Evolutionary conservation across 2,797 vertebrate genomes (phyloP), one percentile per base, ranked within the genome.

Genomic region (Myotis pilosus): DNA sequence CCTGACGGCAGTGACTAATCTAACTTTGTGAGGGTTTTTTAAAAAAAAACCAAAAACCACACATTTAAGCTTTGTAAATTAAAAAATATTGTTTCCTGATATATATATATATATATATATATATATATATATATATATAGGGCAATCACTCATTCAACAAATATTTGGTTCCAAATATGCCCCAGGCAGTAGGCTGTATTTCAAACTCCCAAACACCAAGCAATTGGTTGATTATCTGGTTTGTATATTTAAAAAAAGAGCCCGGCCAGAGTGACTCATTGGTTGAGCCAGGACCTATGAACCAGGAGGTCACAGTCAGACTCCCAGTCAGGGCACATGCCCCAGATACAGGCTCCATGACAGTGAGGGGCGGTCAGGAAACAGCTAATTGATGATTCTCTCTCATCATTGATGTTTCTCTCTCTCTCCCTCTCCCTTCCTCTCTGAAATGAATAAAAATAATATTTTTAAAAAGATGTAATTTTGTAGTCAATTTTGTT

Each of bases 141-240:
- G 47, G 47, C 74, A 79, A 80, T 85, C 30, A 94, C 89, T 88
- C 60, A 95, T 68, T 86, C n/a, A 82, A 92, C 72, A 96, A 62
- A 41, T 53, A 92, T 80, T 89, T 96, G 60, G 47, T 41, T 84
- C n/a, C 38, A 62, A 80, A 76, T 72, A 80, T n/a, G 25, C 47
- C 53, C 60, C 57, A 66, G 75, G 51, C 22, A 64, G 25, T 36
- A 69, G 64, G 19, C 28, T 94, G 47, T 64, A 66, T 83, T 89
- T 93, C 47, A 92, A 53, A 95, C 8, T 94, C 53, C 13, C 87
- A 96, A 89, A 84, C 51, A 62, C 44, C 33, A 90, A 94, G 44
- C 72, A 44, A n/a, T 38, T 20, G 33, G 23, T 33, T 88, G 20
- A 72, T 20, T 72, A 84, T 89, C 38, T 94, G 87, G 81, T 92